These are phyloP conservation scores for Therioaphis trifolii DNA, from an alignment of 2,888 invertebrate genomes.

Conservation along the genomic window DNA sequence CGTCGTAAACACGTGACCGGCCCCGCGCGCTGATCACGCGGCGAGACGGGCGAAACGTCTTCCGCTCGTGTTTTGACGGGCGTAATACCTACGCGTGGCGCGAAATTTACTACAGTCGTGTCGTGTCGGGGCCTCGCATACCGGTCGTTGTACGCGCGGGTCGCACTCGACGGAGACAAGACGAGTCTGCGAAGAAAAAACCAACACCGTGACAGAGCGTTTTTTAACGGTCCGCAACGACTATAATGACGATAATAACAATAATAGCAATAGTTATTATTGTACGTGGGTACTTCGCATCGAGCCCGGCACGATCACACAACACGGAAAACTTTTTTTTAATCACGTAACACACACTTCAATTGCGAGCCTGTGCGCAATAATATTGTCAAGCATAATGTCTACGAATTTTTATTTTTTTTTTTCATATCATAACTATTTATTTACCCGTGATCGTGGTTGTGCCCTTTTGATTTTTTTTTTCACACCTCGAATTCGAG, in stretches of 20 bases:
- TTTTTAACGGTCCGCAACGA: not conserved
- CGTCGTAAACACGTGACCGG: too few species aligned
- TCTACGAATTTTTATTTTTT: not conserved
- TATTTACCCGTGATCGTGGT: too few species aligned
- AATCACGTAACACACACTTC: constrained; percentile 18
- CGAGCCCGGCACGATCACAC: constrained; percentile 16
- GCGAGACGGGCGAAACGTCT: not conserved
- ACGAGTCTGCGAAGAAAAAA: not conserved
- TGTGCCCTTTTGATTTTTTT: too few species aligned
- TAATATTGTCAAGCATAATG: not conserved
- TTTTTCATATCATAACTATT: constrained; percentile 14
- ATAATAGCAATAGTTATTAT: not conserved
- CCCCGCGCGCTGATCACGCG: too few species aligned
- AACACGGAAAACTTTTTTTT: not conserved
- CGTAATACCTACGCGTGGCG: too few species aligned
- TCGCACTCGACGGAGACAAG: not conserved
- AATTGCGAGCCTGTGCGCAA: not conserved
- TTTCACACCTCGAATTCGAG: too few species aligned
- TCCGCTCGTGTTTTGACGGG: not conserved
- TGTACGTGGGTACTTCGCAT: not conserved
- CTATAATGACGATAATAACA: not conserved
- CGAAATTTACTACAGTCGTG: too few species aligned
- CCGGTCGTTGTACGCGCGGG: not conserved
- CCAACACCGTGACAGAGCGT: constrained; percentile 37
- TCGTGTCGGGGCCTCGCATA: too few species aligned